Evolutionary conservation across 2,797 vertebrate species (phyloP).

Genomic region (Notoglanidium macrostoma): DNA sequence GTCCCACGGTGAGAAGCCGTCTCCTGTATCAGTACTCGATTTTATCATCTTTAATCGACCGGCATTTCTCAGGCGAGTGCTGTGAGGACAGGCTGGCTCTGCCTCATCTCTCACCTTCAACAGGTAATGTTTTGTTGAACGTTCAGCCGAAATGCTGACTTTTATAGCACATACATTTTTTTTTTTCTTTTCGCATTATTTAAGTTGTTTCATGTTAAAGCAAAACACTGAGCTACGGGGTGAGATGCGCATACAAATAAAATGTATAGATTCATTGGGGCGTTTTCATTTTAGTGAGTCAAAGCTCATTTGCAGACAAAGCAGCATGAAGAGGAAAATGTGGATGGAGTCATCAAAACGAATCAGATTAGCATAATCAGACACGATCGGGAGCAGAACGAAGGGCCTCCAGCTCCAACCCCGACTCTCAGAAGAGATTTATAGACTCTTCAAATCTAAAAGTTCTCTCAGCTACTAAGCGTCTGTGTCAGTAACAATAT

Average conservation of each 20-base stretch:
- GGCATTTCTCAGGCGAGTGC: background rate
- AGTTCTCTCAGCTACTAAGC: constrained; percentile 4
- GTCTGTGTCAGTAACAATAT: background rate
- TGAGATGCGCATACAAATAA: too few species aligned
- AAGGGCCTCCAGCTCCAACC: background rate
- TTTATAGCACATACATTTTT: background rate
- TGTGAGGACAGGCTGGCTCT: background rate
- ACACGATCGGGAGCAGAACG: background rate
- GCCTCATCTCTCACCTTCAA: background rate
- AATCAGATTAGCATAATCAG: constrained; percentile 26
- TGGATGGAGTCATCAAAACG: constrained; percentile 4
- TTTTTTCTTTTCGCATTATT: background rate
- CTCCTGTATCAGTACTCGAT: constrained; percentile 1
- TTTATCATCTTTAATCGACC: constrained; percentile 32
- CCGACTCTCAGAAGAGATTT: background rate
- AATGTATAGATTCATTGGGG: background rate
- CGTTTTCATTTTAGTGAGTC: background rate
- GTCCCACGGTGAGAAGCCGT: background rate
- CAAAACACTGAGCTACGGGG: background rate
- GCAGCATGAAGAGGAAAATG: constrained; percentile 20
- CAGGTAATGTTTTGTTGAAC: background rate
- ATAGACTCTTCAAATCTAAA: constrained; percentile 7
- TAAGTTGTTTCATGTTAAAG: background rate
- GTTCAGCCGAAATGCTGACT: background rate
- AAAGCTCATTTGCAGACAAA: background rate